Base-by-base conservation (phyloP, 1,140 invertebrate genomes). In the Antheraea pernyi region DNA sequence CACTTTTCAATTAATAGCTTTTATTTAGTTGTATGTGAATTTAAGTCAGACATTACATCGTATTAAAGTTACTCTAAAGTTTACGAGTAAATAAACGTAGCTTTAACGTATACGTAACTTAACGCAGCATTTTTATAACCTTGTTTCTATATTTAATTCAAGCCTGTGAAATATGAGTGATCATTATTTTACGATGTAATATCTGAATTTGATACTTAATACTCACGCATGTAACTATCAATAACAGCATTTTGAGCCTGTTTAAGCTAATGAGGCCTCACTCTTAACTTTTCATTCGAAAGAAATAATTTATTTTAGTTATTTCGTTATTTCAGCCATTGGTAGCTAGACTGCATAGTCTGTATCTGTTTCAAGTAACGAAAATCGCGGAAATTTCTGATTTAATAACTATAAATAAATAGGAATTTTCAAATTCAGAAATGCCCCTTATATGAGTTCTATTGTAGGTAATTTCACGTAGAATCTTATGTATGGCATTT, bases 201-300 rank as follows among this genome's bases (percentile, higher is more conserved):
- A 53, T 53, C 46, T 53, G 46, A 13, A 53, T 53, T 11, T 53
- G 4, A 53, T 13, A 48, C 3, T 48, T 48, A 13, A 48, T 7
- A 6, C 46, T 53, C 11, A 13, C 46, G 46, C 46, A 53, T 53
- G 46, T 53, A 3, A 11, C 11, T 53, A 53, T 53, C 16, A 53
- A 53, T 53, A 53, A 53, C 46, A 53, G 46, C 46, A 53, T 53
- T 53, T 53, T 53, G 46, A 6, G 46, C 46, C 46, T 53, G 46
- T 53, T 13, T 53, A 53, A 53, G 16, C 46, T 53, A 53, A 53
- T 53, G 11, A 16, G 46, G 16, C 13, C 39, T 42, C 39, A 53
- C 10, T 53, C 16, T 53, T 53, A 53, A 53, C 16, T 13, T 53
- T 2, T 2, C 46, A 53, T 53, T 53, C 16, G 16, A 53, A 16